Base-by-base conservation (phyloP, 2,797 vertebrate species). In the Eulemur coronatus region DNA sequence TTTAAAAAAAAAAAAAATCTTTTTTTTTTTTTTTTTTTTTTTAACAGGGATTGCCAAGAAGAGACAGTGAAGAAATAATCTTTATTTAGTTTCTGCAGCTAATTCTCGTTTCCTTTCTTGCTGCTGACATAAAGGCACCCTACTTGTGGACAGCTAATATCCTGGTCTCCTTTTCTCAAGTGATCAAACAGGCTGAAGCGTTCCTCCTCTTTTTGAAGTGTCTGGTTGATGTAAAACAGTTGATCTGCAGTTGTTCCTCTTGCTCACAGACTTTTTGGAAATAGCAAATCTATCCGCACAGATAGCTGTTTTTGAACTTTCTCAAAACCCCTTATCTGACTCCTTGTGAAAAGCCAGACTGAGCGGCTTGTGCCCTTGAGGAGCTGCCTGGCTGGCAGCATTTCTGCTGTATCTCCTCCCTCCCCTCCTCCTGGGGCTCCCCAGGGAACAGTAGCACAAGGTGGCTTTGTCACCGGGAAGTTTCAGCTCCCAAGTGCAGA, bases 251-350 rank as follows among this genome's bases (percentile, higher is more conserved):
- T 67, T 41, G 38, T 89, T 85, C 8, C 69, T 48, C n/a, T 72
- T 41, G 48, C 11, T 24, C 85, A 76, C 78, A 57, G 26, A 5
- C 73, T 86, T 80, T 95, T 84, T 55, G 35, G 61, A 93, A 73
- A 63, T 50, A 38, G 90, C 55, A 88, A 81, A 69, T 70, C 43
- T 46, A 7, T 84, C 57, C 1, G 10, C 11, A 33, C 55, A 63
- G 38, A 80, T 38, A 95, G 88, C 65, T 72, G 86, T 79, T 90
- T 92, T 80, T 75, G 79, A 94, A 96, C 92, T 73, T 88, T 70
- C 70, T 97, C 3, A 1, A 76, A 95, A 30, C 38, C 76, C 20
- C 94, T 84, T 79, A 50, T 89, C 75, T 76, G 4, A 92, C 61
- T 57, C 73, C 67, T 67, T 65, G 11, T 38, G 48, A 55, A 61